A percentile compares a stretch with the other conserved stretches of the same genome.
These are phyloP conservation scores for Chroicocephalus ridibundus DNA, from an alignment of 2,113 vertebrate genomes.

Conservation along the genomic window DNA sequence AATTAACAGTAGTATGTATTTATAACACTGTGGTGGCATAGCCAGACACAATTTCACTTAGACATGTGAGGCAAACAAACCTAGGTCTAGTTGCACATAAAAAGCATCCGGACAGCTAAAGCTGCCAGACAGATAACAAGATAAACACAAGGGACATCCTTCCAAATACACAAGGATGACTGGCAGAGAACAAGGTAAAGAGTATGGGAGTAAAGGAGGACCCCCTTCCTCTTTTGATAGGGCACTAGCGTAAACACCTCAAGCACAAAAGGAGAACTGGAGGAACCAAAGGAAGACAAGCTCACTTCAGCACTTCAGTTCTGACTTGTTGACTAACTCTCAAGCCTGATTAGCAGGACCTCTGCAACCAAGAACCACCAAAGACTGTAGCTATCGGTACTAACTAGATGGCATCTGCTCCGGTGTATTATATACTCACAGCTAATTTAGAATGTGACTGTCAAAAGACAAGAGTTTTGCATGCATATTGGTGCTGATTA, in stretches of 20 bases:
- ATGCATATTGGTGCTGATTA: background rate
- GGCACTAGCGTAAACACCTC: rapidly evolving
- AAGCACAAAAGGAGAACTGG: background rate
- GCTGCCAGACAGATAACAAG: background rate
- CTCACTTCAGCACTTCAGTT: background rate
- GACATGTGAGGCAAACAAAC: background rate
- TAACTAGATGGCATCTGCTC: background rate
- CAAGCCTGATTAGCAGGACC: background rate
- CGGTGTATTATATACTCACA: too few relatives aligned
- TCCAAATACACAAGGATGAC: background rate
- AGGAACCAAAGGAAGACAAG: background rate
- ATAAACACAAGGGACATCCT: background rate
- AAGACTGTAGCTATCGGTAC: background rate
- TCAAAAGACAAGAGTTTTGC: background rate
- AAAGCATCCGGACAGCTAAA: background rate
- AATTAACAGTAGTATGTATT: background rate
- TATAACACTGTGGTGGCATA: background rate
- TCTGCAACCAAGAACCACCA: background rate
- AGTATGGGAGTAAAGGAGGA: background rate
- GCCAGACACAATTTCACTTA: background rate
- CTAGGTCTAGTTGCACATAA: background rate
- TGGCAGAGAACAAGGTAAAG: background rate
- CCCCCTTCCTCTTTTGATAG: background rate
- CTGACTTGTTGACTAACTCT: background rate
- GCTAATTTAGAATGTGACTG: background rate